phyloP scores from a whole-genome alignment of 2,888 invertebrate species.

The Steromphala cineraria region DNA sequence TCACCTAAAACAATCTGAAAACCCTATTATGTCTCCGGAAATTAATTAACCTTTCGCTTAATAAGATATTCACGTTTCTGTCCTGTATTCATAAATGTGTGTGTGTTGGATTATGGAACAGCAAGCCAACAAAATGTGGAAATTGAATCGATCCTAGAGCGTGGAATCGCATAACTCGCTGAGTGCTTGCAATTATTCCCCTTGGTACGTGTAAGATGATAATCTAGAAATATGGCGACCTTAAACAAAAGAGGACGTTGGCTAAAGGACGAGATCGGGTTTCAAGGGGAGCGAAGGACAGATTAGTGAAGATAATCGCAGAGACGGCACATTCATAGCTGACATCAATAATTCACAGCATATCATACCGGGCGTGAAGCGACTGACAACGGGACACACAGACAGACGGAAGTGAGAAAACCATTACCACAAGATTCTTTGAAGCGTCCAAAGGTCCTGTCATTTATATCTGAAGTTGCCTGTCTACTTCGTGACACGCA shows the following conservation, averaged over 20 bases:
- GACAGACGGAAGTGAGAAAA: not conserved
- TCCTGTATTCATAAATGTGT: no score
- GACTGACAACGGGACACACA: no score
- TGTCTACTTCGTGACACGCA: no score
- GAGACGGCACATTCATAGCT: not conserved
- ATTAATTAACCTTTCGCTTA: not conserved
- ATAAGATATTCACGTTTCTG: not conserved
- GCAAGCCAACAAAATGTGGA: no score
- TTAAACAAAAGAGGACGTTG: not conserved
- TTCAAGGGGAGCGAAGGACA: not conserved
- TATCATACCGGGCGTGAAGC: no score
- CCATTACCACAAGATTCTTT: not conserved
- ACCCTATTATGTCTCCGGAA: not conserved
- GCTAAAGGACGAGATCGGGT: not conserved
- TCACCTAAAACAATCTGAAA: not conserved
- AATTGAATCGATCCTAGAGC: not conserved
- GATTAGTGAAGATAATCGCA: not conserved
- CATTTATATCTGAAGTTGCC: no score
- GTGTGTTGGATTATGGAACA: no score
- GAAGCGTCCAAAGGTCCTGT: no score
- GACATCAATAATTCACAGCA: conserved; percentile 4
- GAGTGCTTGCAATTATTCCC: not conserved
- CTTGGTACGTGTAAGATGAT: not conserved
- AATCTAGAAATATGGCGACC: conserved; percentile 6
- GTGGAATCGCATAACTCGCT: not conserved